Base-by-base conservation (phyloP, 1,140 invertebrate genomes). In the Magallana gigas region DNA sequence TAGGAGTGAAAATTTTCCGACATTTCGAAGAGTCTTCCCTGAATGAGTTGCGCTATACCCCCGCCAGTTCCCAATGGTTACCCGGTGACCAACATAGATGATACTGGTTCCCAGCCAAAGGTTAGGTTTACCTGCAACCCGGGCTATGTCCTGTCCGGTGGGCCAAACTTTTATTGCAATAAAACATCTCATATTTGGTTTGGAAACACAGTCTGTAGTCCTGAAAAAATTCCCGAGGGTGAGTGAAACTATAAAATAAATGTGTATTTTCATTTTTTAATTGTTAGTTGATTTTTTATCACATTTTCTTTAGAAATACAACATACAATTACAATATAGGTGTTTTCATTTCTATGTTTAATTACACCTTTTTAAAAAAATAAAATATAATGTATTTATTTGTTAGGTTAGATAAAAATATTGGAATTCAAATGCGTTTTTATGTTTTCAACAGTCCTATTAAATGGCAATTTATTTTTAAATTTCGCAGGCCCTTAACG, bases 31-130 rank as follows among this genome's bases (percentile, higher is more conserved):
- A 62, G 5, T 5, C 3, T 71, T 23, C 11, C 68, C 23, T 71
- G 4, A 23, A 71, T 71, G 68, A 23, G 68, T 71, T 82, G 80
- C 57, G 57, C n/a, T 56, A 56, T 82, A 6, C 80, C 80, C n/a
- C 80, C 80, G n/a, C 57, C 80, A 16, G n/a, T 82, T 16, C 57
- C 80, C 11, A 82, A 82, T 82, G 80, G 80, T 14, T 82, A 82
- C 57, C 80, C 80, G 1, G 57, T 58, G 57, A 58, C 48, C 11
- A 57, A 16, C 5, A 58, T 58, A 9, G 57, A 58, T 29, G 11
- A 5, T 8, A n/a, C n/a, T 8, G 14, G 48, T 1, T 18, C 48
- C 1, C 12, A 82, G 16, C 68, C 68, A 14, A 29, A 0, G 4
- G 48, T 57, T 1, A 16, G 48, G 7, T 82, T 82, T 58, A 58